Conservation (phyloP, 2,113 vertebrate genomes). For the Trichomycterus rosablanca region DNA sequence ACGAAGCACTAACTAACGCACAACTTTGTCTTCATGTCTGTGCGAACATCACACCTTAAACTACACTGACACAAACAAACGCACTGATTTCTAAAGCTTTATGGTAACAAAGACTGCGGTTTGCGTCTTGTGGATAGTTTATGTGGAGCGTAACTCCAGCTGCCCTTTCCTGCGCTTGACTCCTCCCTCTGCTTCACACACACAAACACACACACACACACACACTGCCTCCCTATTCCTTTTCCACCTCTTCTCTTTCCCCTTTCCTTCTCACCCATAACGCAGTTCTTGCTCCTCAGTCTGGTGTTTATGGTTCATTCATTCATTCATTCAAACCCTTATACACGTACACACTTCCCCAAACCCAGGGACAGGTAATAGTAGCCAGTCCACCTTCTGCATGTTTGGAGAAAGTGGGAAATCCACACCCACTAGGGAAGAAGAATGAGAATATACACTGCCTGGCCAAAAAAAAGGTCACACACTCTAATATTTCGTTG, state of each 20-base stretch:
- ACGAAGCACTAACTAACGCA: conserved; percentile 48
- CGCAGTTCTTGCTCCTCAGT: not conserved
- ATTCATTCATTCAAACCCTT: too few relatives aligned
- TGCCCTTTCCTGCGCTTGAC: conserved; percentile 72
- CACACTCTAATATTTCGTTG: too few relatives aligned
- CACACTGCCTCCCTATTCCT: conserved; percentile 53
- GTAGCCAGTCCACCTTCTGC: too few relatives aligned
- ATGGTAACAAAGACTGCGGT: conserved; percentile 58
- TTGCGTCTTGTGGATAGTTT: conserved; percentile 64
- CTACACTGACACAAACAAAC: not conserved
- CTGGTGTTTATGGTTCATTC: too few relatives aligned
- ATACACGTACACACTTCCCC: too few relatives aligned
- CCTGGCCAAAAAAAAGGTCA: too few relatives aligned
- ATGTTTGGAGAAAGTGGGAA: too few relatives aligned
- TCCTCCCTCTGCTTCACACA: conserved; percentile 70
- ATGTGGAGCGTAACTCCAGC: conserved; percentile 70
- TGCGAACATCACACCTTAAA: conserved; percentile 31
- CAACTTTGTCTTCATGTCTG: conserved; percentile 51
- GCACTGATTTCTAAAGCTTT: conserved; percentile 51
- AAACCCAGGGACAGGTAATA: too few relatives aligned
- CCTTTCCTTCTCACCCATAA: not conserved
- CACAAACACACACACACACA: conserved; percentile 44
- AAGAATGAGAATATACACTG: too few relatives aligned
- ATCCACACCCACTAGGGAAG: too few relatives aligned
- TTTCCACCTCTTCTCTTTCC: not conserved